Evolutionary conservation across 2,888 invertebrate species (phyloP), one percentile per base, ranked within the genome.

Genomic region (Buathra laborator): DNA sequence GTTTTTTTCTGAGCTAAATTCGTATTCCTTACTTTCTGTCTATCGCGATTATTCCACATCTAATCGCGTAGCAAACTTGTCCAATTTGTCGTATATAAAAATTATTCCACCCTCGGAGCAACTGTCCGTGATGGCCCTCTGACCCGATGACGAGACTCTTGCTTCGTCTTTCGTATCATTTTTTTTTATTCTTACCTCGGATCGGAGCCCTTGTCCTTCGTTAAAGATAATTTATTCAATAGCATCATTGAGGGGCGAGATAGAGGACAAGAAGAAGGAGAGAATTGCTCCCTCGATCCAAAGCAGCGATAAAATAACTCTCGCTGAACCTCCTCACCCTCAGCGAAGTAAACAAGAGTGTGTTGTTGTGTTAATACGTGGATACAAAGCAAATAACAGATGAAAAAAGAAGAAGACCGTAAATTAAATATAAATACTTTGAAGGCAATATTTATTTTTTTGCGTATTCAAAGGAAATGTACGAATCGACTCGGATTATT

Each of bases 161-260:
- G 16, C 14, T 66, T 43, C 19, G 37, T 66, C 12, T 16, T 16
- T 51, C 51, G 12, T 74, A 44, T 29, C 16, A 46, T 44, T 24
- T 32, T 46, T 74, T 37, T 24, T 10, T 24, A 24, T 5, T 64
- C 51, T 37, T 16, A 16, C 46, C 9, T 46, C 14, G 1, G 19
- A 56, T 19, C 6, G 19, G 72, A 59, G 84, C 71, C 59, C 84
- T 71, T 72, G 80, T 80, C 62, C 81, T 84, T 84, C 84, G 81
- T 84, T 81, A 84, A 84, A 78, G 76, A 84, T 84, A 84, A 81
- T 81, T 81, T 84, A 81, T 81, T 81, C 81, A 77, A 67, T 72
- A 44, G 77, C 48, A 53, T 62, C 29, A 62, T 29, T 14, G 62
- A 72, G 43, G 84, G 32, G 48, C 3, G 19, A 16, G 46, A 46